Base-by-base conservation (phyloP, 2,113 vertebrate genomes). In the Taxidea taxus region DNA sequence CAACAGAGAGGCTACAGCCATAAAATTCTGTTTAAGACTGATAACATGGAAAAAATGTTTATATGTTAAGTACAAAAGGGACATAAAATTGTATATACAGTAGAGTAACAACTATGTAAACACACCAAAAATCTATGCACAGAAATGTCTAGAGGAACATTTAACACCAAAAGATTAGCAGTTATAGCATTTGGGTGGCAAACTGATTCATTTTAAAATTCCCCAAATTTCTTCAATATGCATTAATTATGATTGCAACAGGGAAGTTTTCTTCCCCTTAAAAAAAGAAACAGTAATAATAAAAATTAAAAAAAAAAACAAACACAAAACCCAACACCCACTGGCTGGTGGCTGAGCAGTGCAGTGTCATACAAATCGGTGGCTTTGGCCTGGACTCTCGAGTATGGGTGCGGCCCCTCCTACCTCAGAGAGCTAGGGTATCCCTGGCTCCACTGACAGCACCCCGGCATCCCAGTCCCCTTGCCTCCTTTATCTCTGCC, bases 21-120 rank as follows among this genome's bases (percentile, higher is more conserved):
- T 87, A 95, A 94, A 91, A 94, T 93, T 83, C 66, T 87, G 93
- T 94, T 96, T 90, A 97, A 96, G 90, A 98, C 87, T 54, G 91
- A 7, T 95, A 98, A 97, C 97, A 97, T 98, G 97, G 94, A 96
- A 97, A 97, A 98, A 97, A 97, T 72, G 94, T 98, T 98, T 97
- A 97, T 97, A 94, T 97, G 98, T 98, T 98, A 98, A 98, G 97
- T 98, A 98, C 98, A 98, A 98, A 98, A 98, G 78, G 54, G 97
- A 98, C 98, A 97, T 97, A 98, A 97, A 98, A 98, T 97, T 82
- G 95, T 98, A 98, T 98, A 75, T 98, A 98, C 98, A 98, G 72
- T 91, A 96, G 97, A 97, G 81, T 97, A 96, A 97, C 92, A 96
- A 94, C 98, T 97, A 98, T 97, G 95, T 97, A 98, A 97, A 98